These are phyloP conservation scores for Nomada lathburiana DNA, from an alignment of 2,888 invertebrate genomes.

Conservation along the genomic window DNA sequence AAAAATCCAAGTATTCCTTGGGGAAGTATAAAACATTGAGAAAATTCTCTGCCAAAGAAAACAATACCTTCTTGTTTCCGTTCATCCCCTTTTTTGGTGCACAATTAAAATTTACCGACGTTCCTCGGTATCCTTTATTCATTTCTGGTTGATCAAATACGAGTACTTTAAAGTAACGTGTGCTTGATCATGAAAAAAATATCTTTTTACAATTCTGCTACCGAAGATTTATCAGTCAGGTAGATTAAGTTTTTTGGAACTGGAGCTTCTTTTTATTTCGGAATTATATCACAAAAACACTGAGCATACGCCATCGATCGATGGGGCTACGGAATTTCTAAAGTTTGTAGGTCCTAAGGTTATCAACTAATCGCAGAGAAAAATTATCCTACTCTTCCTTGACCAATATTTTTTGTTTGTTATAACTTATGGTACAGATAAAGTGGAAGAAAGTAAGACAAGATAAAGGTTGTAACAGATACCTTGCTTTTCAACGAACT, in stretches of 20 bases:
- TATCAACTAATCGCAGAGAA: not conserved
- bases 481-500: not conserved
- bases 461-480: not conserved
- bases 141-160: slow-evolving; percentile 19
- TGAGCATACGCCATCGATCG: not conserved
- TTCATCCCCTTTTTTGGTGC: not conserved
- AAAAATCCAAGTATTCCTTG: slow-evolving; percentile 24
- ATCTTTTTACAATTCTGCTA: not conserved
- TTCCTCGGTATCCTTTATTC: not conserved
- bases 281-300: not conserved
- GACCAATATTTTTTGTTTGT: not conserved
- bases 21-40: slow-evolving; percentile 22
- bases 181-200: not conserved
- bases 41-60: slow-evolving; percentile 22
- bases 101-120: slow-evolving; percentile 34
- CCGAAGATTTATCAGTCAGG: no score
- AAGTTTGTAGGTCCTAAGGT: not conserved
- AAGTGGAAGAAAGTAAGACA: not conserved
- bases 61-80: slow-evolving; percentile 23
- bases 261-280: no score
- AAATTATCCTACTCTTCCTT: not conserved
- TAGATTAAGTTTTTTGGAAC: no score
- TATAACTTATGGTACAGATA: not conserved
- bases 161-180: not conserved
- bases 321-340: not conserved